phyloP scores from a whole-genome alignment of 2,888 invertebrate species.

The Tachystola acroxantha region DNA sequence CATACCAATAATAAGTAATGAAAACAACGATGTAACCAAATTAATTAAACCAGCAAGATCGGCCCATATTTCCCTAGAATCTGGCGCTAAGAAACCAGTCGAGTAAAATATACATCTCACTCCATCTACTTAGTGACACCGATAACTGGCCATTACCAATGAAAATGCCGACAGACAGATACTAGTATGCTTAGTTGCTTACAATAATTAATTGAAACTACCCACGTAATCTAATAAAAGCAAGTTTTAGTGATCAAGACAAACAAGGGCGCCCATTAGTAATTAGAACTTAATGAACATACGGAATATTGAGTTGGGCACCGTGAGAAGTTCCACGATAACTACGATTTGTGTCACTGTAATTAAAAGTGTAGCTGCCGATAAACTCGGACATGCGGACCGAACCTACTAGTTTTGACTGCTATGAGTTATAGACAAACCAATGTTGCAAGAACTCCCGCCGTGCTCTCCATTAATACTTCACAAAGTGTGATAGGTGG shows the following conservation, averaged over 20 bases:
- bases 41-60: constrained; percentile 1
- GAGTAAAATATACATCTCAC: constrained; percentile 57
- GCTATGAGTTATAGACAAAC: constrained; percentile 53
- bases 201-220: constrained; percentile 77
- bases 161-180: constrained; percentile 71
- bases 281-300: constrained; percentile 77
- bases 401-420: constrained; percentile 65
- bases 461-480: constrained; percentile 22
- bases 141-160: constrained; percentile 69
- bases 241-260: constrained; percentile 73
- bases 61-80: constrained; percentile 31
- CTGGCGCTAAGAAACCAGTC: constrained; percentile 48
- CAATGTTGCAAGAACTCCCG: constrained; percentile 42
- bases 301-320: constrained; percentile 69
- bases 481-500: constrained; percentile 15
- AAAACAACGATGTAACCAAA: no score
- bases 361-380: constrained; percentile 76
- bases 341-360: constrained; percentile 76
- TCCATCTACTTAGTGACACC: constrained; percentile 68
- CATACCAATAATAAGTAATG: no score
- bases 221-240: constrained; percentile 78
- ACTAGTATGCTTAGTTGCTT: constrained; percentile 35
- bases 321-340: constrained; percentile 75
- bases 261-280: constrained; percentile 76
- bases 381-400: constrained; percentile 63